phyloP scores from a whole-genome alignment of 1,140 invertebrate species.

The Drosophila subobscura region DNA sequence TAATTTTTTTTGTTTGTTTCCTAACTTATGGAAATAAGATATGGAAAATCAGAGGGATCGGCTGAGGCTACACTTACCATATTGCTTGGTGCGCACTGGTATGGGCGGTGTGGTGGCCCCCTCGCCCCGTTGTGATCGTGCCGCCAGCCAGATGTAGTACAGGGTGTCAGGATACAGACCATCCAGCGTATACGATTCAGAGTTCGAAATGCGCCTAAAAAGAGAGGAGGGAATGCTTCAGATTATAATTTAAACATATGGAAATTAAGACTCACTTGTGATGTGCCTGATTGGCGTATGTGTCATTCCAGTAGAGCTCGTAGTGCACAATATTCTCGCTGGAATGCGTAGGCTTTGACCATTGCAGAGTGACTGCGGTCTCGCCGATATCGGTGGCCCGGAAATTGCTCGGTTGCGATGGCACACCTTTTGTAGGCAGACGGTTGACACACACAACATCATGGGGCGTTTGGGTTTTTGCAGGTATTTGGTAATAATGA shows the following conservation, averaged over 20 bases:
- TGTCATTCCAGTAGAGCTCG: conserved; percentile 99
- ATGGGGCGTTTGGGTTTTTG: conserved; percentile 52
- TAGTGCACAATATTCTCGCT: conserved; percentile 97
- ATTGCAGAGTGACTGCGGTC: conserved; percentile 93
- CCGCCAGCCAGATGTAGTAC: conserved; percentile 98
- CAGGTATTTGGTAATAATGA: conserved; percentile 72
- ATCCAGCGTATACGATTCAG: conserved; percentile 92
- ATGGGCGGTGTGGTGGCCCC: conserved; percentile 97
- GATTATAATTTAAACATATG: conserved; percentile 3
- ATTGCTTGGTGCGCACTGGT: conserved; percentile 96
- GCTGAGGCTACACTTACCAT: conserved; percentile 88
- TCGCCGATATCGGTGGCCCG: conserved; percentile 92
- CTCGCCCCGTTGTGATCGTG: conserved; percentile 94
- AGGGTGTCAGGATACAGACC: conserved; percentile 97
- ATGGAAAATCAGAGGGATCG: not conserved
- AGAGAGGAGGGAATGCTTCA: not conserved
- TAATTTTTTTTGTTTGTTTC: not conserved
- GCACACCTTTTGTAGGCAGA: conserved; percentile 87
- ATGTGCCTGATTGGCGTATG: conserved; percentile 92
- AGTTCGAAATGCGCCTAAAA: conserved; percentile 88
- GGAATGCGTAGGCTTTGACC: conserved; percentile 94
- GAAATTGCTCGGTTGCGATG: conserved; percentile 96
- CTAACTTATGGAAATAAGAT: conserved; percentile 54
- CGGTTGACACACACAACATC: conserved; percentile 10
- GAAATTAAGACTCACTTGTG: conserved; percentile 86